Conservation (phyloP, 2,797 vertebrate species). For the Acipenser oxyrinchus region DNA sequence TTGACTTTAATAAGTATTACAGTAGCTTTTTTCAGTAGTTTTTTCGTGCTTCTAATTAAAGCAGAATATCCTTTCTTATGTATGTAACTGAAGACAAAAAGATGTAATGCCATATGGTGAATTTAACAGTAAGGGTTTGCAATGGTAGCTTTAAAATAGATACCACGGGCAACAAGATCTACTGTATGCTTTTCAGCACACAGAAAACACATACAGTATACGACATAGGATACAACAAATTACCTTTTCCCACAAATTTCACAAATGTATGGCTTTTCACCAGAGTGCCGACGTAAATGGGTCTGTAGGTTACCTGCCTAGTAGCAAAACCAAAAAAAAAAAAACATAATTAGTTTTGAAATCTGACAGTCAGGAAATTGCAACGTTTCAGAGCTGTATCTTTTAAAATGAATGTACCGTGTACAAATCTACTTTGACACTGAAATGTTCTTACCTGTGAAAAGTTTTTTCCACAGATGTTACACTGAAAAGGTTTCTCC, state of each 20-base stretch:
- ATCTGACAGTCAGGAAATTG: too few relatives aligned
- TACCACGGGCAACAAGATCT: too few relatives aligned
- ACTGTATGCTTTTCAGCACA: too few relatives aligned
- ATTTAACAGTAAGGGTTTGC: too few relatives aligned
- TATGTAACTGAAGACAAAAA: too few relatives aligned
- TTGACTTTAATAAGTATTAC: too few relatives aligned
- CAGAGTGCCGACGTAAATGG: conserved; percentile 88
- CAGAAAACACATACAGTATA: neutral
- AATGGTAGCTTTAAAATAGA: too few relatives aligned
- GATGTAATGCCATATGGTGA: too few relatives aligned
- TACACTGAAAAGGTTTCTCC: conserved; percentile 98
- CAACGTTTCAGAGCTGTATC: too few relatives aligned
- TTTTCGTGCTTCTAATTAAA: too few relatives aligned
- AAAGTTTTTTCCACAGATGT: conserved; percentile 91
- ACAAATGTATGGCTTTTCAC: conserved; percentile 96
- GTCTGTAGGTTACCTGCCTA: conserved; percentile 96
- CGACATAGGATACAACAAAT: neutral
- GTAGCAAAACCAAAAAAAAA: conserved; percentile 25
- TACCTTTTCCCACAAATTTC: conserved; percentile 96
- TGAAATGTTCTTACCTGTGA: conserved; percentile 79
- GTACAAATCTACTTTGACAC: conserved; percentile 23
- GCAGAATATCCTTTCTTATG: too few relatives aligned
- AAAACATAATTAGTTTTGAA: neutral
- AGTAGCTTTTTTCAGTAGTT: too few relatives aligned
- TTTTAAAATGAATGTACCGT: conserved; percentile 26